phyloP scores from a whole-genome alignment of 92 coral and sea anemone genomes.

The Heteractis magnifica region DNA sequence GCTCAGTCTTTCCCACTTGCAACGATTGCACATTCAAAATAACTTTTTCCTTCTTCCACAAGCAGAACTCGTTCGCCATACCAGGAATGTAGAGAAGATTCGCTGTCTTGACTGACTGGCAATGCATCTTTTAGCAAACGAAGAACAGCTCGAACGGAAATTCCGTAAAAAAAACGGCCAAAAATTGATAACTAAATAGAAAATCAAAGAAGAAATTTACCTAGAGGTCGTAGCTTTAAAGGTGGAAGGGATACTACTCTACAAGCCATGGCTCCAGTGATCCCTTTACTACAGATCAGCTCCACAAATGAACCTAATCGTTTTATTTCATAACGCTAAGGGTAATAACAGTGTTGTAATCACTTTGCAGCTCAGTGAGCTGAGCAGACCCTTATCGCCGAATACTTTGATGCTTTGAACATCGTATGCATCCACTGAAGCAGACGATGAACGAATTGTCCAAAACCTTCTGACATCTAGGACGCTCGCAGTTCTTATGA shows the following conservation, averaged over 20 bases:
- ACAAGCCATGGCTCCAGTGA: conserved; percentile 69
- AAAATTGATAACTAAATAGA: background rate
- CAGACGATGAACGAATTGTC: conserved; percentile 24
- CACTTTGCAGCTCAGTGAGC: conserved; percentile 49
- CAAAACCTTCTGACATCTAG: conserved; percentile 9
- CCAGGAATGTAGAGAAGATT: too few species aligned
- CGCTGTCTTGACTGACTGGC: too few species aligned
- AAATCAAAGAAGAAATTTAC: conserved; percentile 33
- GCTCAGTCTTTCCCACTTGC: too few species aligned
- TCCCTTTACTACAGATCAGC: conserved; percentile 27
- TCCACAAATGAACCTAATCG: conserved; percentile 60
- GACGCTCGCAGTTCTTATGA: too few species aligned
- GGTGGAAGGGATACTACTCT: conserved; percentile 51
- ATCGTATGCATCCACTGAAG: conserved; percentile 19
- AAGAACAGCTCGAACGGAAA: background rate
- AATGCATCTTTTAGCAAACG: too few species aligned
- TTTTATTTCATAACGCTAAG: conserved; percentile 3
- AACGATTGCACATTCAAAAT: too few species aligned
- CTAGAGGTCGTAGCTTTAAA: conserved; percentile 53
- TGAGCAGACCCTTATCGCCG: conserved; percentile 36
- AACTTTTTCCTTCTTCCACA: too few species aligned
- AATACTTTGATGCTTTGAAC: conserved; percentile 11
- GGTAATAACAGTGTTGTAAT: conserved; percentile 53
- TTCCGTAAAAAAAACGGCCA: background rate
- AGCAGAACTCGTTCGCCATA: too few species aligned